Base-by-base conservation (phyloP, 2,113 vertebrate species). In the Eclectus roratus region DNA sequence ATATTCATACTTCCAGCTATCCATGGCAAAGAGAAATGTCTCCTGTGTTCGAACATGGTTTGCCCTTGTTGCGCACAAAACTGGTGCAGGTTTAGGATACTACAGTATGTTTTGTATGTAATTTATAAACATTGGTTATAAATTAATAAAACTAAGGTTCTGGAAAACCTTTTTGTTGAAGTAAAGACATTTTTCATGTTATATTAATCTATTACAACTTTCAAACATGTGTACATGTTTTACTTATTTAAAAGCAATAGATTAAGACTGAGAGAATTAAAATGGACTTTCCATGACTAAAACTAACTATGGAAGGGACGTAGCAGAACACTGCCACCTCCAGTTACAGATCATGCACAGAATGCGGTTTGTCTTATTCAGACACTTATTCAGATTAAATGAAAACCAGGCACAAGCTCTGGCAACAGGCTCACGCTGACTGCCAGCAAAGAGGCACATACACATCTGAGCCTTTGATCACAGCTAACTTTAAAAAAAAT, bases 291-390 rank as follows among this genome's bases (percentile, higher is more conserved):
- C 53, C 69, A 79, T 74, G 44, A 78, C 94, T 95, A 83, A 95
- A 96, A 92, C 53, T 43, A 77, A 83, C 80, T 78, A 19, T 25
- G 53, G 64, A 94, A 95, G 71, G 96, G 96, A 96, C 63, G 69
- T 9, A 97, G 95, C 92, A 96, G 96, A 97, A 98, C 66, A 97
- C 93, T 97, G 97, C 97, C 97, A 97, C 64, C 97, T 97, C 94
- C 96, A 97, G 97, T 97, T 96, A 89, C 77, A 95, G 81, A 82
- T 31, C 88, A 94, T 31, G 69, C 69, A 96, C 70, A 80, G 77
- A 90, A 93, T 44, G 79, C 29, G 44, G 52, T 47, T 49, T 72
- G 4, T 44, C 69, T 94, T 81, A 78, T 52, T 81, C n/a, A 74
- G 73, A 81, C 69, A 52, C 50, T 70, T 56, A 50, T 11, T 87